Evolutionary conservation across 2,113 vertebrate genomes (phyloP).

Genomic region (Hippoglossus stenolepis): DNA sequence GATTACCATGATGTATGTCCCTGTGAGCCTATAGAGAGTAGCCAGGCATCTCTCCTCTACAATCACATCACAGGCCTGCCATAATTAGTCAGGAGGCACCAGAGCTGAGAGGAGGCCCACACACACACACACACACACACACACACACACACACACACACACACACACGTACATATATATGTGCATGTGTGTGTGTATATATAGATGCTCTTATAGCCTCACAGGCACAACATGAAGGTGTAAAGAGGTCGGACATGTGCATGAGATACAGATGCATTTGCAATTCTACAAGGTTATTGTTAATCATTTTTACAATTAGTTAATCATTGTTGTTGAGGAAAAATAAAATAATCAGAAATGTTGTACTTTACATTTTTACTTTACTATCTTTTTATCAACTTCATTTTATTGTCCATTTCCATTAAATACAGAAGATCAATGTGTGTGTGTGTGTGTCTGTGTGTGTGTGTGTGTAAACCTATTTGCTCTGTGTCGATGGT

Average conservation of each 20-base stretch:
- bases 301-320: no score
- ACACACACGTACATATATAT: neutral
- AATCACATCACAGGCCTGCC: constrained; percentile 46
- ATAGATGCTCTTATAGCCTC: no score
- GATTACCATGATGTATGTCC: constrained; percentile 38
- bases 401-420: neutral
- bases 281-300: no score
- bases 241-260: no score
- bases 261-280: no score
- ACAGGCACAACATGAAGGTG: no score
- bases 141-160: no score
- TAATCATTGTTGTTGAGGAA: no score
- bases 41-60: constrained; percentile 22
- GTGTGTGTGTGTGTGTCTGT: no score
- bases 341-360: no score
- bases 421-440: neutral
- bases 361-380: no score
- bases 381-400: no score
- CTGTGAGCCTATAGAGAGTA: constrained; percentile 25
- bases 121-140: neutral
- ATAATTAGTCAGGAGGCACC: constrained; percentile 35
- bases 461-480: neutral
- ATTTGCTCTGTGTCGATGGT: constrained; percentile 2
- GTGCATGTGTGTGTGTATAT: neutral
- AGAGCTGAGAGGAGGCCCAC: neutral